These are phyloP conservation scores for Trachemys scripta DNA, from an alignment of 2,113 vertebrate genomes.

Conservation along the genomic window DNA sequence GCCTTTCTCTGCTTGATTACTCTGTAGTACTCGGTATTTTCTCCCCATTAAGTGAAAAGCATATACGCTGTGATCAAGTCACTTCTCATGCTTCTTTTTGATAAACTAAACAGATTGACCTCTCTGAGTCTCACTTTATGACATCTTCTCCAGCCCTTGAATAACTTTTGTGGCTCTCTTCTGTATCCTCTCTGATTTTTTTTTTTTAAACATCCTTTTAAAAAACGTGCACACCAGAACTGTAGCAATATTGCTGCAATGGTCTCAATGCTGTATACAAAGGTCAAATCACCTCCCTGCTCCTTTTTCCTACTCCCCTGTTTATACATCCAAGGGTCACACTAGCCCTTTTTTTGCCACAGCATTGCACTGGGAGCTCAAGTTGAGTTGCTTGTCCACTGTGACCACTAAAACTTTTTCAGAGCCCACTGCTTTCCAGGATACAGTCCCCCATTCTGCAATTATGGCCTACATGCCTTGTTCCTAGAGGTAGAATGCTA, in stretches of 20 bases:
- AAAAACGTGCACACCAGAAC: background rate
- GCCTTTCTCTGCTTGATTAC: background rate
- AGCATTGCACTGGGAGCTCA: background rate
- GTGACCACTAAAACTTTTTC: background rate
- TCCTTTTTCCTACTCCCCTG: background rate
- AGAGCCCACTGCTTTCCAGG: background rate
- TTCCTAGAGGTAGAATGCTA: too few species aligned
- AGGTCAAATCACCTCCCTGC: background rate
- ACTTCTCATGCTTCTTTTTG: background rate
- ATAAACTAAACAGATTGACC: background rate
- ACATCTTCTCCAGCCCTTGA: background rate
- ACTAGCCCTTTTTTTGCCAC: too few species aligned
- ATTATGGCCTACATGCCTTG: too few species aligned
- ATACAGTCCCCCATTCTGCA: too few species aligned
- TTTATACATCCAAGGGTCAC: background rate
- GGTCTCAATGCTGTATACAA: background rate
- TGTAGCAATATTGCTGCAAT: background rate
- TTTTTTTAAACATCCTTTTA: background rate
- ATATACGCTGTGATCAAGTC: background rate
- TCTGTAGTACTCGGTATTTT: background rate
- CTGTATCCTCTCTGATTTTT: background rate
- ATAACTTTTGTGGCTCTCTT: background rate
- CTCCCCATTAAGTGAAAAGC: too few species aligned
- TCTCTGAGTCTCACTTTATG: background rate
- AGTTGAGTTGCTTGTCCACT: background rate